Percentiles rank a stretch among this genome's conserved stretches.
Conservation (phyloP, 2,797 vertebrate genomes). For the Lophius americanus region DNA sequence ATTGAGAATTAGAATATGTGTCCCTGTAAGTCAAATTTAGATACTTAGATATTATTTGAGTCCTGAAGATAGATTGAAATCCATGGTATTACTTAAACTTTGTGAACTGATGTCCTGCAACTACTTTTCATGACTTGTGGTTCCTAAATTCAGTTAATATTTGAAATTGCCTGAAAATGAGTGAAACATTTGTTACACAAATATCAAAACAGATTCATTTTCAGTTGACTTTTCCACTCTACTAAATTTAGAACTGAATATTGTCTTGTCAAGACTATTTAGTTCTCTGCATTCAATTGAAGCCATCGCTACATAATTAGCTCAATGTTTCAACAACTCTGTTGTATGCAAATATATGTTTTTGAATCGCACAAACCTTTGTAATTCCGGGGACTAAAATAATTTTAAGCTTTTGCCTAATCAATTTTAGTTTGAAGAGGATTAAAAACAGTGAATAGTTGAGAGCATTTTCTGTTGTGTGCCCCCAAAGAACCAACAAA, state of each 20-base stretch:
- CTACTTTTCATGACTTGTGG: neutral
- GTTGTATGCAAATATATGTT: neutral
- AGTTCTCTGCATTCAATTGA: too few relatives aligned
- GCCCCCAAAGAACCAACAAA: neutral
- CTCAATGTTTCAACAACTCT: neutral
- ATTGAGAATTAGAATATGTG: too few relatives aligned
- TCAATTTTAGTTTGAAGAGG: constrained; percentile 10
- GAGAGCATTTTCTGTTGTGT: neutral
- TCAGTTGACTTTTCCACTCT: neutral
- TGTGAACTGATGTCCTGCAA: too few relatives aligned
- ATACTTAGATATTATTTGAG: too few relatives aligned
- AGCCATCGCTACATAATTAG: too few relatives aligned
- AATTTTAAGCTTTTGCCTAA: neutral
- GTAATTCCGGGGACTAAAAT: neutral
- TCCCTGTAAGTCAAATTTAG: too few relatives aligned
- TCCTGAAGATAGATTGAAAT: too few relatives aligned
- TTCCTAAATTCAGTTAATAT: neutral
- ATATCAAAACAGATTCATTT: neutral
- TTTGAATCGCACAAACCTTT: neutral
- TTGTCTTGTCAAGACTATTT: too few relatives aligned
- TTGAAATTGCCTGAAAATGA: neutral
- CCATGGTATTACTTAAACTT: too few relatives aligned
- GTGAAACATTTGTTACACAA: too few relatives aligned
- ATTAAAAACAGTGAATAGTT: neutral
- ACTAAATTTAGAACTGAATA: too few relatives aligned